These are phyloP conservation scores for Bryconaethiops microstoma DNA, from an alignment of 2,797 vertebrate species.

Conservation along the genomic window DNA sequence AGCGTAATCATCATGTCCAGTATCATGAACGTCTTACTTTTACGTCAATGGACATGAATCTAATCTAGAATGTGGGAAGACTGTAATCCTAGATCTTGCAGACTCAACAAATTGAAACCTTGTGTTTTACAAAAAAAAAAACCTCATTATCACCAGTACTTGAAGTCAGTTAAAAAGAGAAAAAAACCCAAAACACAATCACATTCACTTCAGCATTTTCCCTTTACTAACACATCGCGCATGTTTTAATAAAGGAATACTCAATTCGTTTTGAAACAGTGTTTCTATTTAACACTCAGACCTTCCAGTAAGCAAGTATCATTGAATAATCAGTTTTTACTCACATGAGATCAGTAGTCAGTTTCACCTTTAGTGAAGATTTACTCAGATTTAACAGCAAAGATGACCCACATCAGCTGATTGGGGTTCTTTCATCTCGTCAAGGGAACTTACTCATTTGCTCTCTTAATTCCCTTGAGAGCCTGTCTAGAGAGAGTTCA, in stretches of 20 bases:
- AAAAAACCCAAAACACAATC: background rate
- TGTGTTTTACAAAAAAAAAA: slow-evolving; percentile 33
- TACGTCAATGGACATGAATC: background rate
- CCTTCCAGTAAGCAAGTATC: no score
- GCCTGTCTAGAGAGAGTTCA: slow-evolving; percentile 25
- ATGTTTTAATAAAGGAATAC: no score
- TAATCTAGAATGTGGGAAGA: slow-evolving; percentile 28
- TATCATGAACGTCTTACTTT: slow-evolving; percentile 27
- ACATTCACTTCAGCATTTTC: no score
- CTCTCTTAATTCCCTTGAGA: slow-evolving; percentile 29
- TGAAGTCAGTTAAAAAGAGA: background rate
- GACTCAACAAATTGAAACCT: slow-evolving; percentile 52
- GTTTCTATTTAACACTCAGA: no score
- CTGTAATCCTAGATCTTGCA: slow-evolving; percentile 20
- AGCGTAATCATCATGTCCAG: background rate
- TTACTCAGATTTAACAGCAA: background rate
- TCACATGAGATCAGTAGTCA: no score
- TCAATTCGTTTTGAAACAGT: no score
- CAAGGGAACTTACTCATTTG: slow-evolving; percentile 5
- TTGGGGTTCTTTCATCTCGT: background rate
- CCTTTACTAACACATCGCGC: no score
- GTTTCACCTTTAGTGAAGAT: background rate
- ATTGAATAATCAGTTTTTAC: no score
- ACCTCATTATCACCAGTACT: background rate
- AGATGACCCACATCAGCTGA: background rate